phyloP scores from a whole-genome alignment of 2,888 invertebrate species.

The Nemotelus nigrinus region DNA sequence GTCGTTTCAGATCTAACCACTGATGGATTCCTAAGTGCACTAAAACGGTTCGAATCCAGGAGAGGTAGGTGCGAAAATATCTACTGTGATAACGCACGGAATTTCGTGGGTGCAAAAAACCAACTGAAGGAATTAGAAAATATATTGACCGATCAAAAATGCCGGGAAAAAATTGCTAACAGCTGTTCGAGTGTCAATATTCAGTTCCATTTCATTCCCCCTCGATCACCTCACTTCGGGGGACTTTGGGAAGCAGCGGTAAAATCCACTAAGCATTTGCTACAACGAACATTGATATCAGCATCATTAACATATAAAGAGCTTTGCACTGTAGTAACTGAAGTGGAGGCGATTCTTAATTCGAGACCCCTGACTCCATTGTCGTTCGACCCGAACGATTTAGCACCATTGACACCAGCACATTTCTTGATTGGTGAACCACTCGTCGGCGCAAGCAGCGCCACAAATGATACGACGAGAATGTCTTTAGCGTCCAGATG shows the following conservation, averaged over 20 bases:
- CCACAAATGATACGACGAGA: not conserved
- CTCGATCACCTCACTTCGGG: slow-evolving; percentile 49
- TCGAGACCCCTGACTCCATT: slow-evolving; percentile 51
- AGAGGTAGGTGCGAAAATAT: no score
- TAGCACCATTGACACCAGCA: slow-evolving; percentile 50
- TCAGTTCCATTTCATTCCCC: slow-evolving; percentile 49
- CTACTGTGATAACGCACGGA: slow-evolving; percentile 20
- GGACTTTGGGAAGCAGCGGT: slow-evolving; percentile 52
- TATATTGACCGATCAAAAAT: not conserved
- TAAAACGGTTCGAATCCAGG: no score
- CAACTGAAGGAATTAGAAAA: not conserved
- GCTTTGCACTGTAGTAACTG: slow-evolving; percentile 31
- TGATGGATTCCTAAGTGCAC: no score
- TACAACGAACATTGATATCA: slow-evolving; percentile 19
- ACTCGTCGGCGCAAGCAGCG: slow-evolving; percentile 35
- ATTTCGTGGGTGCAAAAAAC: slow-evolving; percentile 15
- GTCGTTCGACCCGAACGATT: slow-evolving; percentile 51
- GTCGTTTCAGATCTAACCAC: no score
- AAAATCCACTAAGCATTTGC: slow-evolving; percentile 50
- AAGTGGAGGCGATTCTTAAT: slow-evolving; percentile 53
- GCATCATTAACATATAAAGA: slow-evolving; percentile 27
- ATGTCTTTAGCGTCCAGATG: slow-evolving; percentile 43
- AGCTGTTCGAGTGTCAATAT: not conserved
- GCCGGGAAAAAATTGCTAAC: not conserved
- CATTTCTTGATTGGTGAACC: slow-evolving; percentile 50